Evolutionary conservation across 2,113 vertebrate species (phyloP), one percentile per base, ranked within the genome.

Genomic region (Todiramphus saurophagus): DNA sequence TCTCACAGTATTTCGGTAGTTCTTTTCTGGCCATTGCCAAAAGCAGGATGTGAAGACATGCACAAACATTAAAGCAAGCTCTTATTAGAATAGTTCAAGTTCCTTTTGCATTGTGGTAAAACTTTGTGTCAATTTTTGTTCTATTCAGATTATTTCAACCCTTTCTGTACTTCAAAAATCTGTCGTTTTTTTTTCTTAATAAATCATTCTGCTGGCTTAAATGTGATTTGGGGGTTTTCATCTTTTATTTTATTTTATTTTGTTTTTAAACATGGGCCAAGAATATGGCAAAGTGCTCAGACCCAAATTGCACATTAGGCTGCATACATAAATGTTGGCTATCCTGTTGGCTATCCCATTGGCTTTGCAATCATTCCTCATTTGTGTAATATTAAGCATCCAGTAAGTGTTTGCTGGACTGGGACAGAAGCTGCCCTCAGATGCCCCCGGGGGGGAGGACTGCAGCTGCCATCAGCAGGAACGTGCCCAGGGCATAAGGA

Each of bases 1-100:
- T 97, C 96, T 97, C 94, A 97, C 94, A 96, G 93, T 92, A 82
- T 95, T 96, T 95, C 85, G 43, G 97, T 97, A 95, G 94, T 95
- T 92, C 95, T 94, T 91, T 96, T 69, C 92, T 97, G 94, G 48
- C 70, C 89, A 90, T 80, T 96, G 94, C 93, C 97, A 96, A 93
- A 96, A 97, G 83, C 80, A 87, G 80, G 88, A 97, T 94, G 84
- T 94, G 94, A 97, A 95, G 93, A 97, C 94, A 96, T 87, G 95
- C 95, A 93, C 7, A 53, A 92, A 95, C 93, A 96, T 96, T 96
- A 96, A 94, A 97, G 96, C 64, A 93, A 96, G 93, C 78, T 87
- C 84, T 76, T 86, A 90, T 85, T 96, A 91, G 93, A 94, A 94
- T 93, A 93, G 84, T 86, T 96, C 58, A 84, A 96, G 95, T 95